A percentile compares a stretch with the other conserved stretches of the same genome.
These are phyloP conservation scores for Drosophila pseudoobscura DNA, from an alignment of 1,140 invertebrate genomes.

Conservation along the genomic window DNA sequence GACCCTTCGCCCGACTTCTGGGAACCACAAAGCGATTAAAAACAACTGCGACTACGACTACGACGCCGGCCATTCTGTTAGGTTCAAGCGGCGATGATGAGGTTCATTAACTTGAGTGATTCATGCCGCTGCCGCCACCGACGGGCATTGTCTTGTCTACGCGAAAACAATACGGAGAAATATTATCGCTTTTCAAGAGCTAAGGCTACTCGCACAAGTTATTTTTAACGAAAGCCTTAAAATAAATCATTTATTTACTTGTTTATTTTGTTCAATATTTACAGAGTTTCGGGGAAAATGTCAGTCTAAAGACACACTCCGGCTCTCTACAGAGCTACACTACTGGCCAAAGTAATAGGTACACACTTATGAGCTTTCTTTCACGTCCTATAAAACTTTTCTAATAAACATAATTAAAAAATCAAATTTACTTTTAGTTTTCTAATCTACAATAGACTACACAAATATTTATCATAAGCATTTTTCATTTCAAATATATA, in stretches of 20 bases:
- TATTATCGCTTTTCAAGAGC: constrained; percentile 43
- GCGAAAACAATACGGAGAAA: constrained; percentile 47
- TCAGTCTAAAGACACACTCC: constrained; percentile 28
- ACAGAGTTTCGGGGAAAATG: constrained; percentile 19
- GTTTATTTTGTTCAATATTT: constrained; percentile 15
- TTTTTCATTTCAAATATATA: no score
- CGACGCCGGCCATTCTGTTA: constrained; percentile 5
- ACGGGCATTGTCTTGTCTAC: constrained; percentile 40
- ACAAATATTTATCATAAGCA: no score
- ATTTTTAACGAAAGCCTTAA: constrained; percentile 47
- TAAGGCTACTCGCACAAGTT: constrained; percentile 43
- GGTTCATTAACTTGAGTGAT: constrained; percentile 46
- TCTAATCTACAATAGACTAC: no score
- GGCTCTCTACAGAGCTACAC: no score
- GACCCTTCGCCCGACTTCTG: neutral
- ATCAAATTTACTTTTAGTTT: no score
- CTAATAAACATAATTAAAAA: no score
- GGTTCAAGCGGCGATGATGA: constrained; percentile 19
- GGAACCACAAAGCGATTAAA: constrained; percentile 27
- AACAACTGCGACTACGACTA: no score
- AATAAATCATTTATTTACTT: constrained; percentile 43
- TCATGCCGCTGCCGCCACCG: constrained; percentile 7
- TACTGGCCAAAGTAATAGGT: no score
- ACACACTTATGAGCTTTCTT: no score
- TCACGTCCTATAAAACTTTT: no score